phyloP scores from a whole-genome alignment of 1,140 invertebrate genomes.

The Diuraphis noxia region DNA sequence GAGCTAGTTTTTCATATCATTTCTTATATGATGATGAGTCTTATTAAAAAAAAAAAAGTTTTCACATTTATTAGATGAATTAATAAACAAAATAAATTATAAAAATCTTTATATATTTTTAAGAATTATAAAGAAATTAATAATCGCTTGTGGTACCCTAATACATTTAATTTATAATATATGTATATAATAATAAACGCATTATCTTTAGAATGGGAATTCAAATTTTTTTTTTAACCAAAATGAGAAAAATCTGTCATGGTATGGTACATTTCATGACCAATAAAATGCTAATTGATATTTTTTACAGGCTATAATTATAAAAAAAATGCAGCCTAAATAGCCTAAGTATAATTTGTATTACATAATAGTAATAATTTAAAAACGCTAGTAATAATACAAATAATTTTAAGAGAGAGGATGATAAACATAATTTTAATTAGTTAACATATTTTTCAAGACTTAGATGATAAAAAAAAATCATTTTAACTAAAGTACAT shows the following conservation, averaged over 20 bases:
- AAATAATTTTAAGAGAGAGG: not conserved
- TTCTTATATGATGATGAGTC: too few relatives aligned
- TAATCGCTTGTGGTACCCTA: too few relatives aligned
- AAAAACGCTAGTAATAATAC: slow-evolving; percentile 24
- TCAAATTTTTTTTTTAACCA: not conserved
- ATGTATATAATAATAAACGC: not conserved
- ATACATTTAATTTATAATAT: too few relatives aligned
- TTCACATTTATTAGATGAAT: too few relatives aligned
- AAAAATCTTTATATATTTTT: too few relatives aligned
- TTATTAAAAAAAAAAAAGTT: too few relatives aligned
- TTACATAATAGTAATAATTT: too few relatives aligned
- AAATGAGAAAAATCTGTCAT: not conserved
- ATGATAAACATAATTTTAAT: not conserved
- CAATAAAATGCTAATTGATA: not conserved
- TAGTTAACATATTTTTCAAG: not conserved
- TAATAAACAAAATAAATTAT: too few relatives aligned
- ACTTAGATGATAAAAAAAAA: not conserved
- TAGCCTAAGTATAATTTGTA: too few relatives aligned
- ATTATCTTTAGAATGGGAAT: not conserved
- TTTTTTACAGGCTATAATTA: slow-evolving; percentile 27
- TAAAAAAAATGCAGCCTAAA: not conserved
- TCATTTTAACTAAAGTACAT: slow-evolving; percentile 34
- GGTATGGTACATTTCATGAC: not conserved
- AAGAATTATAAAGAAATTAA: too few relatives aligned
- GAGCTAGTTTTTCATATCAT: too few relatives aligned